phyloP scores from a whole-genome alignment of 2,888 invertebrate species.

The Sericinus montela region DNA sequence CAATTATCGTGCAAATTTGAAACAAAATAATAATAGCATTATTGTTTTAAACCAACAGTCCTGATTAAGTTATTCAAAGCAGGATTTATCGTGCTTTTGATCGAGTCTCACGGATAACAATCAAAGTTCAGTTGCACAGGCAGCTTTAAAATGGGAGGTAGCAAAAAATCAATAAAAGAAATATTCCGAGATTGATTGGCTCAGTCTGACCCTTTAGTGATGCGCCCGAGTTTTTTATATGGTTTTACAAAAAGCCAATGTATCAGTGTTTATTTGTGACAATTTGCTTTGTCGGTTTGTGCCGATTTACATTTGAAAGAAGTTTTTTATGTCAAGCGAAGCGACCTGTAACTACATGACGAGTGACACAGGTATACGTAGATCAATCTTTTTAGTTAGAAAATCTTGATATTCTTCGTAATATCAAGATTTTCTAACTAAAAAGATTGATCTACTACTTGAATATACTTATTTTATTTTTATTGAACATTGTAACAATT shows the following conservation, averaged over 20 bases:
- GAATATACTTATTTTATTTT: too few species aligned
- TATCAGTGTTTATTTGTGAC: conserved; percentile 79
- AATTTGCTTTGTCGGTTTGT: conserved; percentile 79
- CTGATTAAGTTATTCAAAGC: conserved; percentile 18
- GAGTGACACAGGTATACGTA: conserved; percentile 66
- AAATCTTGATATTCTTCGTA: conserved; percentile 57
- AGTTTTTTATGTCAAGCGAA: conserved; percentile 55
- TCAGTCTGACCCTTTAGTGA: conserved; percentile 71
- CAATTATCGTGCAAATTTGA: too few species aligned
- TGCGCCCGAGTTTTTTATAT: conserved; percentile 63
- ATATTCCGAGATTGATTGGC: conserved; percentile 76
- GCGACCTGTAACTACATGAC: conserved; percentile 73
- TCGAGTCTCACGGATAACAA: conserved; percentile 60
- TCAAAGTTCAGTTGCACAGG: conserved; percentile 49
- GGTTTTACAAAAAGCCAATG: conserved; percentile 69
- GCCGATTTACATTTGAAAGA: conserved; percentile 76
- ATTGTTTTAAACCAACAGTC: conserved; percentile 12
- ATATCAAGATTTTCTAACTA: conserved; percentile 46
- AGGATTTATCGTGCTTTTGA: conserved; percentile 24
- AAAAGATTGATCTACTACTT: conserved; percentile 26
- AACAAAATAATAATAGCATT: too few species aligned
- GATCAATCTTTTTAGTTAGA: conserved; percentile 25
- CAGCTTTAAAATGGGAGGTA: conserved; percentile 39
- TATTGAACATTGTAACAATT: too few species aligned
- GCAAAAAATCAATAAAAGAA: conserved; percentile 67